Evolutionary conservation across 2,113 vertebrate species (phyloP).

Genomic region (Phoenicopterus ruber): DNA sequence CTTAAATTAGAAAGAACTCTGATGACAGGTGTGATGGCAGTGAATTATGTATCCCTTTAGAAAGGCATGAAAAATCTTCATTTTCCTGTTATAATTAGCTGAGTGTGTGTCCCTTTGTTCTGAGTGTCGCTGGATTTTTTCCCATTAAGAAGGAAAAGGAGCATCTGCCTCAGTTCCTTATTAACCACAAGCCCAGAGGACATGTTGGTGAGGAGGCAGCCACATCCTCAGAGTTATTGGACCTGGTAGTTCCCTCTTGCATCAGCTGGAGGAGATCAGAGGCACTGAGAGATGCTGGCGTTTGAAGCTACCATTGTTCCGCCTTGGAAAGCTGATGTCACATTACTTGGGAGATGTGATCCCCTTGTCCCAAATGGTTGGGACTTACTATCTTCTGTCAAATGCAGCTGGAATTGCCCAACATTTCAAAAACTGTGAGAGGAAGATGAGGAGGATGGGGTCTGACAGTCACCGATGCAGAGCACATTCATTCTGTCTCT

Average conservation of each 20-base stretch:
- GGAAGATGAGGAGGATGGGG: neutral
- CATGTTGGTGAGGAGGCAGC: neutral
- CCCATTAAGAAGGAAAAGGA: neutral
- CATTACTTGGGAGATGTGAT: neutral
- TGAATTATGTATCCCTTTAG: neutral
- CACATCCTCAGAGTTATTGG: neutral
- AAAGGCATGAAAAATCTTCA: neutral
- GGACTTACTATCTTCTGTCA: neutral
- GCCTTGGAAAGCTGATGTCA: neutral
- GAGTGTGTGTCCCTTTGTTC: neutral
- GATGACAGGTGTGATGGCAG: neutral
- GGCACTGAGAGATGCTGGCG: neutral
- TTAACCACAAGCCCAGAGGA: neutral
- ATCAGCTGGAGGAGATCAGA: neutral
- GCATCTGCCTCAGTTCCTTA: neutral
- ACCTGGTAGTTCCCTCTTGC: neutral
- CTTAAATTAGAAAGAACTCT: neutral
- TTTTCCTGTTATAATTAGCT: neutral
- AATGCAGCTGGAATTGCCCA: neutral
- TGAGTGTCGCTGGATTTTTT: neutral
- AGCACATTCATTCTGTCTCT: neutral
- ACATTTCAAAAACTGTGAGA: neutral
- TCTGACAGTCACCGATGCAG: neutral
- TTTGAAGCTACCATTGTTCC: neutral
- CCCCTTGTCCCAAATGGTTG: neutral